Conservation (phyloP, 2,797 vertebrate genomes). For the Sorex maritimensis region DNA sequence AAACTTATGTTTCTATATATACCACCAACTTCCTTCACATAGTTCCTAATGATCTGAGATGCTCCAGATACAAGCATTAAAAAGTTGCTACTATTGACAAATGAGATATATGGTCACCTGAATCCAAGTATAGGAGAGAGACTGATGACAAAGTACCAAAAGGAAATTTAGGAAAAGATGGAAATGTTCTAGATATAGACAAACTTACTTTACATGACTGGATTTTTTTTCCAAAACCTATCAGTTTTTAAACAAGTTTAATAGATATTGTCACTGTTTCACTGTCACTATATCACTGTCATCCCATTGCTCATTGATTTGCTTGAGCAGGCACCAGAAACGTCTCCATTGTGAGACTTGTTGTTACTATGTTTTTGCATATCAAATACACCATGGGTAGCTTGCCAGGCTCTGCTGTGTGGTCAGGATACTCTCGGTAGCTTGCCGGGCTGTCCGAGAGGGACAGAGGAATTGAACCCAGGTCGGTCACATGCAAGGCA, state of each 20-base stretch:
- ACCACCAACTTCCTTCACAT: not conserved
- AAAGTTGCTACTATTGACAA: not conserved
- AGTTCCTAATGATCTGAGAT: constrained; percentile 18
- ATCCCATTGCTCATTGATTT: too few relatives aligned
- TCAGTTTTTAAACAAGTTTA: not conserved
- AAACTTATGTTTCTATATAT: not conserved
- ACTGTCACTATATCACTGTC: too few relatives aligned
- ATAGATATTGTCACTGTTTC: not conserved
- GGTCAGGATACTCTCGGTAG: too few relatives aligned
- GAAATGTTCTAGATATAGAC: not conserved
- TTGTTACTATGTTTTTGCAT: too few relatives aligned
- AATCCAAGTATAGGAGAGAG: not conserved
- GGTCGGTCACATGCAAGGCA: too few relatives aligned
- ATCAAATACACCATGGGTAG: too few relatives aligned
- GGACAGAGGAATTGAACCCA: too few relatives aligned
- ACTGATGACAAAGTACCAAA: not conserved
- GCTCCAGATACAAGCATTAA: constrained; percentile 3
- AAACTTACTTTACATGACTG: not conserved
- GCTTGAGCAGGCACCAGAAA: too few relatives aligned
- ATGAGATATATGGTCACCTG: not conserved
- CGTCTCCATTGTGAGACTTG: too few relatives aligned
- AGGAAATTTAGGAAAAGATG: not conserved
- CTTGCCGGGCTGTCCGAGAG: too few relatives aligned
- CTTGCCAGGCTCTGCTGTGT: too few relatives aligned
- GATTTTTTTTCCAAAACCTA: not conserved